Percentiles rank a stretch among this genome's conserved stretches.
Conservation (phyloP, 1,140 invertebrate species). For the Brachionus sp. region DNA sequence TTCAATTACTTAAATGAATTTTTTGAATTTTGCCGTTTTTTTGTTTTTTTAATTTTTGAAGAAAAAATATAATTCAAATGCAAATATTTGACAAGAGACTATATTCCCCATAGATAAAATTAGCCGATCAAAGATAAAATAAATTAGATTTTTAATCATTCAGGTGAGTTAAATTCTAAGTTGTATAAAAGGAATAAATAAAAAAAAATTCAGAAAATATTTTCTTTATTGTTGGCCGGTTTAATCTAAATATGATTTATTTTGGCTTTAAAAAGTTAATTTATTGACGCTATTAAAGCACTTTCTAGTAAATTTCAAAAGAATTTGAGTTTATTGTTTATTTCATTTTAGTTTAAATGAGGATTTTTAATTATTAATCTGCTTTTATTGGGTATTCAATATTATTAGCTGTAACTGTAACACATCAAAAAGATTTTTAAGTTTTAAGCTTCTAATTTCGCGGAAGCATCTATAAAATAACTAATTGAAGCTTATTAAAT, state of each 20-base stretch:
- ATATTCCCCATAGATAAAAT: neutral
- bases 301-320: neutral
- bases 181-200: conserved; percentile 25
- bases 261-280: neutral
- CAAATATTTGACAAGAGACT: conserved; percentile 1
- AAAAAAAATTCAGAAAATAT: neutral
- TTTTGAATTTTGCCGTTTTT: neutral
- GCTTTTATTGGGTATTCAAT: neutral
- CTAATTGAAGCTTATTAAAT: neutral
- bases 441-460: neutral
- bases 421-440: neutral
- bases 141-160: neutral
- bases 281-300: neutral
- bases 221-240: neutral
- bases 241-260: neutral
- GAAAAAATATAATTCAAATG: neutral
- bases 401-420: neutral
- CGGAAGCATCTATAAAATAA: neutral
- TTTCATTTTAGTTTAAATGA: too few relatives aligned
- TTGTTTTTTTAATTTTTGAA: neutral
- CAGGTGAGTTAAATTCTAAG: neutral
- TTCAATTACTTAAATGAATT: conserved; percentile 24
- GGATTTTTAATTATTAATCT: neutral
- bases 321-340: neutral
- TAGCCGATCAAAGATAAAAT: neutral